A percentile compares a stretch with the other conserved stretches of the same genome.
These are phyloP conservation scores for Lithophane ornitopus DNA, from an alignment of 2,888 invertebrate genomes.

Conservation along the genomic window DNA sequence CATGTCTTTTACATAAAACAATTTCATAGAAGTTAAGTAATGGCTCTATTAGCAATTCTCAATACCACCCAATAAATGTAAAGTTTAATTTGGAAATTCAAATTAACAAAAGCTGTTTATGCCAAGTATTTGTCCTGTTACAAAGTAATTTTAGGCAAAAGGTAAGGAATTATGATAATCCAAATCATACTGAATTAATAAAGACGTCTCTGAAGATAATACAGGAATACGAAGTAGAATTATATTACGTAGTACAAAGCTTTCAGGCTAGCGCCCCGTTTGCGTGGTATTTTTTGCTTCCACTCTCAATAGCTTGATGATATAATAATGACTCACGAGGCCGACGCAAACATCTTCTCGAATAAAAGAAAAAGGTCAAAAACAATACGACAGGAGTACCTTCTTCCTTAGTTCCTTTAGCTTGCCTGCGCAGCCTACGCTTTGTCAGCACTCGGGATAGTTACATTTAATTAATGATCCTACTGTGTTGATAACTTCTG, in stretches of 20 bases:
- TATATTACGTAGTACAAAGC: constrained; percentile 64
- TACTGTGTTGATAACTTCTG: constrained; percentile 51
- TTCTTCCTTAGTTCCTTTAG: constrained; percentile 43
- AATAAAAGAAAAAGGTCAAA: constrained; percentile 58
- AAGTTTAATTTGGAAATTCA: constrained; percentile 61
- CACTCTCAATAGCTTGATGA: constrained; percentile 57
- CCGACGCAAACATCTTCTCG: constrained; percentile 55
- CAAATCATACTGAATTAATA: constrained; percentile 73
- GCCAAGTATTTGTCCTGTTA: constrained; percentile 70
- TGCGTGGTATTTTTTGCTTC: constrained; percentile 58
- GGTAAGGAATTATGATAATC: constrained; percentile 73
- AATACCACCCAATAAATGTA: constrained; percentile 56
- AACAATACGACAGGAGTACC: constrained; percentile 53
- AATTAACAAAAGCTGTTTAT: constrained; percentile 69
- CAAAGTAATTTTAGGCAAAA: constrained; percentile 71
- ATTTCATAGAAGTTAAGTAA: constrained; percentile 24
- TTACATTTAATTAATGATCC: constrained; percentile 62
- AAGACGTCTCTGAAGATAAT: constrained; percentile 64
- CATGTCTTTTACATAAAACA: constrained; percentile 16
- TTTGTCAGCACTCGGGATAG: constrained; percentile 55
- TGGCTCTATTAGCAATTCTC: constrained; percentile 34
- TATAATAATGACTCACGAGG: constrained; percentile 66
- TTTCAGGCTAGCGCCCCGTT: constrained; percentile 47
- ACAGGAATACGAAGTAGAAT: constrained; percentile 59
- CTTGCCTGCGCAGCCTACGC: constrained; percentile 51